Evolutionary conservation across 2,888 invertebrate genomes (phyloP), one percentile per base, ranked within the genome.

Genomic region (Drosophila percnosoma): DNA sequence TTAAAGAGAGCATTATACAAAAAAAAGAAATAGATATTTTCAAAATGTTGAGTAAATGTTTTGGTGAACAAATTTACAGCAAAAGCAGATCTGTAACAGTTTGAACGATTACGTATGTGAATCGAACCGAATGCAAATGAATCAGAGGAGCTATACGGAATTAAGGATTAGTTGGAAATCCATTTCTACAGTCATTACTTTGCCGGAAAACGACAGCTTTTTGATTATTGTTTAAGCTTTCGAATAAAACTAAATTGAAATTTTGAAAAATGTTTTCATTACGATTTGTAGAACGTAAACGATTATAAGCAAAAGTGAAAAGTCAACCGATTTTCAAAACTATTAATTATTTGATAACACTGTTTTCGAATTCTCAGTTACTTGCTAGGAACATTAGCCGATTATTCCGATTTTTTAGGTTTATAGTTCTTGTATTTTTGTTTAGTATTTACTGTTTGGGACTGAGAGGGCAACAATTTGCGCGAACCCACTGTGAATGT

Each of bases 1-100:
- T n/a, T 38, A 38, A n/a, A 38, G n/a, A 8, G 8, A 33, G 10
- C 33, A 11, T 11, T 33, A 10, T 11, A 3, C 31, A 2, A 33
- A 33, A 4, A 33, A 11, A 33, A 11, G 1, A 33, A 33, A 21
- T 11, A 2, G 11, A 21, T 21, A 21, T 42, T 11, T 42, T 21
- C 11, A 2, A 42, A 11, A 40, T 21, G 21, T 42, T 0, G 21
- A 1, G 21, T 2, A 5, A 21, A 11, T 11, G 11, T 21, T 5
- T 11, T 40, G n/a, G 11, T 21, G 31, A 57, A 48, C 42, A 57
- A 60, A 42, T 33, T 45, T 4, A 29, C 54, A 48, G 33, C 59
- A 49, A 31, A 31, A 40, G 18, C 29, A n/a, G 31, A 8, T 40
- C 40, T 31, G 10, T 21, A 24, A 21, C 15, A 34, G 48, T 15